These are phyloP conservation scores for Neodiprion fabricii DNA, from an alignment of 1,140 invertebrate species.

Conservation along the genomic window DNA sequence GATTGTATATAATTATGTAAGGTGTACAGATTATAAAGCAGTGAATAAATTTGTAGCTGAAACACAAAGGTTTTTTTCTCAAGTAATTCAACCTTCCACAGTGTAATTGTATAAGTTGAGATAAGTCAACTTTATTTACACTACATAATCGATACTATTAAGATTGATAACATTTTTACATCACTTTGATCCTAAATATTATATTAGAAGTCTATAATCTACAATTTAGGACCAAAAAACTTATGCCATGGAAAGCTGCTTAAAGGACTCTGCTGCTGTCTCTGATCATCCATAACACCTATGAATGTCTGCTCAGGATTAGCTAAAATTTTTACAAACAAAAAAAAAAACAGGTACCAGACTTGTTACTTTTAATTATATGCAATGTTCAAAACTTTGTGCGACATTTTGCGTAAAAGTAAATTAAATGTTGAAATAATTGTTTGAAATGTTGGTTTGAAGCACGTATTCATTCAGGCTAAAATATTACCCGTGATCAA, in stretches of 20 bases:
- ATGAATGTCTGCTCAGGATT: neutral
- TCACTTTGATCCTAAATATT: constrained; percentile 13
- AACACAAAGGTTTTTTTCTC: constrained; percentile 14
- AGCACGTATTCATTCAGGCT: no score
- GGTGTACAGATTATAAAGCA: constrained; percentile 30
- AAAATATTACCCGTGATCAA: no score
- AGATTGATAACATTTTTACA: neutral
- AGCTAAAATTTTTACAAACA: neutral
- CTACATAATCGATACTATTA: constrained; percentile 8
- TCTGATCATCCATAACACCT: neutral
- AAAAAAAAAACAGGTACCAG: neutral
- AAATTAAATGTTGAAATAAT: no score
- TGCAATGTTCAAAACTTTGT: no score
- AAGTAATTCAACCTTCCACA: constrained; percentile 19
- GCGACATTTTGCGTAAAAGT: no score
- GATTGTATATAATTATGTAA: constrained; percentile 37
- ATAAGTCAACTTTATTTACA: constrained; percentile 15
- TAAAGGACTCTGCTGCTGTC: constrained; percentile 10
- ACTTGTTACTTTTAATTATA: neutral
- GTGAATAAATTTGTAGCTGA: constrained; percentile 34
- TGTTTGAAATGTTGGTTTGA: no score
- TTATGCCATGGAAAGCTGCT: constrained; percentile 47
- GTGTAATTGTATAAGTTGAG: constrained; percentile 21
- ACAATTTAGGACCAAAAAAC: constrained; percentile 54
- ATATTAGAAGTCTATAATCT: constrained; percentile 16